Base-by-base conservation (phyloP, 2,888 invertebrate genomes). In the Amphiduros pacificus region DNA sequence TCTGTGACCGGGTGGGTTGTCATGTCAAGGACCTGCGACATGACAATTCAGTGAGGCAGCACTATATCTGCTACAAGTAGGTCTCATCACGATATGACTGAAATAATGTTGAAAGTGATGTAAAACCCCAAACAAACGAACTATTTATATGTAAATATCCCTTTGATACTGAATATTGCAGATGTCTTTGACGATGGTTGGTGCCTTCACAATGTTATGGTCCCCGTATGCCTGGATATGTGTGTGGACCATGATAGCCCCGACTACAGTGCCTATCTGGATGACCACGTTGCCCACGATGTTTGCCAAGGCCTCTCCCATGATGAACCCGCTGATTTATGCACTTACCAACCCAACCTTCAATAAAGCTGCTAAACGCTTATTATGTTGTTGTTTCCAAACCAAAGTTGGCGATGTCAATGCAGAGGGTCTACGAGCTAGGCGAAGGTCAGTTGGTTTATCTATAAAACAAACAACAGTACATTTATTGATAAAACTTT, bases 321-420 rank as follows among this genome's bases (percentile, higher is more conserved):
- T 32, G n/a, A 28, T 55, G 24, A 61, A 61, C 24, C 61, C 61
- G 14, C 17, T 61, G n/a, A 61, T 61, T 14, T 61, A 61, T 28
- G 31, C 36, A 11, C 24, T 50, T 2, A 49, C 55, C 31, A 61
- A 61, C 40, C 11, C 49, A 0, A 48, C 26, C 5, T 61, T 61
- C 32, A 27, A 51, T 26, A 55, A 55, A 24, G 61, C 36, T 3
- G 56, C 51, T 24, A 22, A 24, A 14, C 17, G 51, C 9, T 6
- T 56, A 2, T n/a, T 28, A 3, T 31, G 53, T 29, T 28, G 22
- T 5, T 20, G 29, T n/a, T 22, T 28, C 32, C 27, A 29, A 29
- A n/a, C 36, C n/a, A 28, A 36, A 24, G 28, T 22, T 26, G 44
- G 22, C n/a, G 44, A 44, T 22, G n/a, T 44, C 44, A 17, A 20